Evolutionary conservation across 2,888 invertebrate genomes (phyloP).

Genomic region (Tillus elongatus): DNA sequence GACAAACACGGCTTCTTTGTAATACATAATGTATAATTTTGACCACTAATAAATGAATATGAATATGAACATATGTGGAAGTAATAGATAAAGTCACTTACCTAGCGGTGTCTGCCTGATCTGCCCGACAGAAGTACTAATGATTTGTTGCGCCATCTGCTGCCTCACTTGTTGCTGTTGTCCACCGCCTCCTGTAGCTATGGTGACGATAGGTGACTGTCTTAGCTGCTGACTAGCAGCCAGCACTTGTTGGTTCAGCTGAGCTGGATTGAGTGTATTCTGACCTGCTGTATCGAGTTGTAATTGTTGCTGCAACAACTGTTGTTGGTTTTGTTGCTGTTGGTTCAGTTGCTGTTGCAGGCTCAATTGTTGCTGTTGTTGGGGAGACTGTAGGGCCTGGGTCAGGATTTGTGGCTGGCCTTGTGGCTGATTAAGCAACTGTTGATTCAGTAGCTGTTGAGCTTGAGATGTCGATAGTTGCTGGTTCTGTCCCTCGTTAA

Average conservation of each 20-base stretch:
- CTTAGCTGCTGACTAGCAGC: conserved; percentile 42
- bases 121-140: conserved; percentile 11
- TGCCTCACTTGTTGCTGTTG: conserved; percentile 14
- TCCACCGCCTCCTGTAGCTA: conserved; percentile 4
- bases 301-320: conserved; percentile 19
- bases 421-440: conserved; percentile 23
- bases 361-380: conserved; percentile 9
- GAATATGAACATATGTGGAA: no score
- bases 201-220: conserved; percentile 20
- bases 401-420: conserved; percentile 29
- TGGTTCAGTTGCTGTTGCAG: conserved; percentile 49
- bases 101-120: no score
- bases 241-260: conserved; percentile 22
- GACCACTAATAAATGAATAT: no score
- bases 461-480: conserved; percentile 19
- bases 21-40: no score
- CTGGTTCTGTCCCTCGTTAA: conserved; percentile 24
- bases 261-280: conserved; percentile 4
- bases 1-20: no score
- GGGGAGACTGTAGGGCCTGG: conserved; percentile 47
- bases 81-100: no score
- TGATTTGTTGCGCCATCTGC: not conserved
- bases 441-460: conserved; percentile 24
- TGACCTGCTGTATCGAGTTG: conserved; percentile 5
- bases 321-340: conserved; percentile 41